These are phyloP conservation scores for Lithobates sylvaticus DNA, from an alignment of 2,797 vertebrate species.

Conservation along the genomic window DNA sequence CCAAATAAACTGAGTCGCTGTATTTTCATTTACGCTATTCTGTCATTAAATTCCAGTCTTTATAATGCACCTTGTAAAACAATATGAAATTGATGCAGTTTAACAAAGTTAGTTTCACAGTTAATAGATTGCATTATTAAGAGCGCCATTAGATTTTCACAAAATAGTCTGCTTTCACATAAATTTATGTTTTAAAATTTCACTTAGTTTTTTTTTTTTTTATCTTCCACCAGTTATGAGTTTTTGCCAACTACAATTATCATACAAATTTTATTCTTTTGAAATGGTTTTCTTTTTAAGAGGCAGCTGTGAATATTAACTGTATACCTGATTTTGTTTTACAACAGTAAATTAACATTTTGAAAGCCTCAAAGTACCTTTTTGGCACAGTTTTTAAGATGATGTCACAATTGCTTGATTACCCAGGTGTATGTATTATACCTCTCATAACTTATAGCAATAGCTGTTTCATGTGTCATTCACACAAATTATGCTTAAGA, in stretches of 20 bases:
- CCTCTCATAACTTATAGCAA: not conserved
- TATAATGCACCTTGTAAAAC: conserved; percentile 1
- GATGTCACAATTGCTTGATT: not conserved
- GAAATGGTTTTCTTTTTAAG: conserved; percentile 22
- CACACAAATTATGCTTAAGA: not conserved
- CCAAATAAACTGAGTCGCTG: not conserved
- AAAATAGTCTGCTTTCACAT: conserved; percentile 23
- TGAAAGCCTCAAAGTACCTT: not conserved
- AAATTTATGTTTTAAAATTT: conserved; percentile 42
- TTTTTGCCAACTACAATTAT: conserved; percentile 42
- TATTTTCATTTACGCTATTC: not conserved
- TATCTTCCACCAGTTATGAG: conserved; percentile 36
- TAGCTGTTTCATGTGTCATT: not conserved
- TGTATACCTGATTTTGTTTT: conserved; percentile 5
- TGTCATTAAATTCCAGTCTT: conserved; percentile 15
- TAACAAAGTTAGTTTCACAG: conserved; percentile 43
- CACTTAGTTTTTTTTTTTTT: conserved; percentile 16
- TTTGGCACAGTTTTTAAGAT: not conserved
- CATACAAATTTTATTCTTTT: conserved; percentile 30
- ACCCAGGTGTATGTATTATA: not conserved
- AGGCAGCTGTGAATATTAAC: conserved; percentile 20
- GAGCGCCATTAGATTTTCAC: conserved; percentile 17
- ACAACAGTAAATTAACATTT: not conserved
- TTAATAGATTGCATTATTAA: conserved; percentile 37
- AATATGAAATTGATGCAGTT: conserved; percentile 20